These are phyloP conservation scores for Carterocephalus palaemon DNA, from an alignment of 2,888 invertebrate species.

Conservation along the genomic window DNA sequence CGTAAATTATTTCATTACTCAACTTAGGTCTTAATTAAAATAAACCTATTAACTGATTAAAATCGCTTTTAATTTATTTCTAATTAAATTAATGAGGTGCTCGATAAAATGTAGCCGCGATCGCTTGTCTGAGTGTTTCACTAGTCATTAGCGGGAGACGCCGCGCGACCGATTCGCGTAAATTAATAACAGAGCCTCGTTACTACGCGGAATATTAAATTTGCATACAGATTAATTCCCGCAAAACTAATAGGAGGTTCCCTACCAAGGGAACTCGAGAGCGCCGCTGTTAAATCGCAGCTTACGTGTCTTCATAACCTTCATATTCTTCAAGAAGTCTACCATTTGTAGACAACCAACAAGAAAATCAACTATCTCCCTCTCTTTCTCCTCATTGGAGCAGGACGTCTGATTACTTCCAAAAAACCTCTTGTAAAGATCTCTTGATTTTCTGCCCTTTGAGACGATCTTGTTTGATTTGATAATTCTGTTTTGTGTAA, in stretches of 20 bases:
- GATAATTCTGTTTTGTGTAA: too few relatives aligned
- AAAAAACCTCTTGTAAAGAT: too few relatives aligned
- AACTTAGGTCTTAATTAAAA: constrained; percentile 23
- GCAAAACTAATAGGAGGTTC: constrained; percentile 59
- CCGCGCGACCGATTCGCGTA: constrained; percentile 34
- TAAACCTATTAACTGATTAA: constrained; percentile 25
- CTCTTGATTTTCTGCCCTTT: too few relatives aligned
- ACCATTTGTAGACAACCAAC: too few relatives aligned
- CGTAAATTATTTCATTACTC: constrained; percentile 24
- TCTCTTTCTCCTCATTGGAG: too few relatives aligned
- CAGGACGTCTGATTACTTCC: too few relatives aligned
- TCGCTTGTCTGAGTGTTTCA: constrained; percentile 24
- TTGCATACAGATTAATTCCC: constrained; percentile 70
- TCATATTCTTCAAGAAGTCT: too few relatives aligned
- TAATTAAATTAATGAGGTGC: constrained; percentile 25
- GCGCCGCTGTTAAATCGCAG: too few relatives aligned
- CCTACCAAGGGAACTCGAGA: constrained; percentile 41
- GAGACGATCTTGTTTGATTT: too few relatives aligned
- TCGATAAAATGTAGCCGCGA: constrained; percentile 17
- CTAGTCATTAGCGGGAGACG: constrained; percentile 28
- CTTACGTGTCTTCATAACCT: too few relatives aligned
- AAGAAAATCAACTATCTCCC: too few relatives aligned
- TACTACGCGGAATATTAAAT: constrained; percentile 53
- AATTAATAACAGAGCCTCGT: constrained; percentile 46
- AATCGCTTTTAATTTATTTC: constrained; percentile 19